A percentile compares a stretch with the other conserved stretches of the same genome.
Evolutionary conservation across 2,113 vertebrate genomes (phyloP).

Genomic region (Chinchilla lanigera): DNA sequence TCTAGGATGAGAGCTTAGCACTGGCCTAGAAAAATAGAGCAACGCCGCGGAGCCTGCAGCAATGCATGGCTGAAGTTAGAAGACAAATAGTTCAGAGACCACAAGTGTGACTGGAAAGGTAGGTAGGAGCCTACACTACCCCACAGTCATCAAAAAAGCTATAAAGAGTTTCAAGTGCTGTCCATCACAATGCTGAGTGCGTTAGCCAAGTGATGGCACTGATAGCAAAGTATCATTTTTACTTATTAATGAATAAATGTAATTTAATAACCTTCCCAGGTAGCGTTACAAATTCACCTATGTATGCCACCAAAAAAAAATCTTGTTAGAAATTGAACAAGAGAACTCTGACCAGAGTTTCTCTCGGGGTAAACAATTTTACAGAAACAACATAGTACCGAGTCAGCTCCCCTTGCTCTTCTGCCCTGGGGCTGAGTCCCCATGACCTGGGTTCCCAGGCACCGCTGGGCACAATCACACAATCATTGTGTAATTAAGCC

Average conservation of each 20-base stretch:
- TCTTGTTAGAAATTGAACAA: neutral
- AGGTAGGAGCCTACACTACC: neutral
- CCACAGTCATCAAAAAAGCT: neutral
- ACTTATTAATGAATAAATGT: neutral
- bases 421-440: neutral
- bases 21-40: neutral
- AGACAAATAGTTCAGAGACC: neutral
- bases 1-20: neutral
- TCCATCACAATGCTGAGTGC: neutral
- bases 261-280: neutral
- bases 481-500: neutral
- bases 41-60: too few relatives aligned
- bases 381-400: neutral
- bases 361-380: neutral
- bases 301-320: neutral
- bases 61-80: neutral
- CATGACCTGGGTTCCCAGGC: neutral
- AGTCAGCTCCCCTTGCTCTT: neutral
- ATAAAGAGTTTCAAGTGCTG: neutral
- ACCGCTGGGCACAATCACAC: neutral
- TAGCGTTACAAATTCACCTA: neutral
- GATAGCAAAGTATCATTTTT: neutral
- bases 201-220: neutral
- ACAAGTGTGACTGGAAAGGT: neutral
- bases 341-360: neutral